Percentiles rank a stretch among this genome's conserved stretches.
Conservation (phyloP, 2,113 vertebrate genomes). For the Gymnobelideus leadbeateri region DNA sequence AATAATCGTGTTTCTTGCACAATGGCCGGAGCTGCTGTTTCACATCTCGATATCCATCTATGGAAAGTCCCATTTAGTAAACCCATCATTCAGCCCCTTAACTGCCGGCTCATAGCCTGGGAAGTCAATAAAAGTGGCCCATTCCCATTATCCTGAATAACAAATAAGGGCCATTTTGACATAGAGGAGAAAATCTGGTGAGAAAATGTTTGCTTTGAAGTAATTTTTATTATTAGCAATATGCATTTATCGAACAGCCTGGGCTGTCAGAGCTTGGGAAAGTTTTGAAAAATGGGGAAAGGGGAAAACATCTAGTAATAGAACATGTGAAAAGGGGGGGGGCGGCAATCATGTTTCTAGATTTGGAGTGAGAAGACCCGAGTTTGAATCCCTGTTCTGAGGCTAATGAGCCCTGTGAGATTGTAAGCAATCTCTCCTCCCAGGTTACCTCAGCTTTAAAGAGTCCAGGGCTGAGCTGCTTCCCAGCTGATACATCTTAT, state of each 20-base stretch:
- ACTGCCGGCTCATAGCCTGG: background rate
- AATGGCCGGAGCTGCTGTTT: background rate
- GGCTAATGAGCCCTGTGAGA: background rate
- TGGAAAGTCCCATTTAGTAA: conserved; percentile 5
- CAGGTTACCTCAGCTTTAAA: background rate
- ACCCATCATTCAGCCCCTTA: conserved; percentile 2
- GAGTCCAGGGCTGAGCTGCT: background rate
- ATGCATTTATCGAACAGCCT: background rate
- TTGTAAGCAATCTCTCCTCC: background rate
- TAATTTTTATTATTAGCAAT: background rate
- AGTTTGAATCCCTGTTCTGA: background rate
- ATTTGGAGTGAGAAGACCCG: background rate
- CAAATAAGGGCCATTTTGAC: background rate
- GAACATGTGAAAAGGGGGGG: background rate
- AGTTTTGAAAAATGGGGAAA: background rate
- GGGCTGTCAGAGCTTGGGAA: background rate
- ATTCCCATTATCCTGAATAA: conserved; percentile 17
- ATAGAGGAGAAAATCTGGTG: conserved; percentile 16
- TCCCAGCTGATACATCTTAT: background rate
- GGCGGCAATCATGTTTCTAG: background rate
- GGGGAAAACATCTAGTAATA: background rate
- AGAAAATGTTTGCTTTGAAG: conserved; percentile 23
- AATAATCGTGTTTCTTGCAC: conserved; percentile 17
- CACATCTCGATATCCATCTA: conserved; percentile 1
- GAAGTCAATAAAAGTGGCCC: background rate